These are phyloP conservation scores for Ptychoptera contaminata DNA, from an alignment of 2,888 invertebrate species.

Conservation along the genomic window DNA sequence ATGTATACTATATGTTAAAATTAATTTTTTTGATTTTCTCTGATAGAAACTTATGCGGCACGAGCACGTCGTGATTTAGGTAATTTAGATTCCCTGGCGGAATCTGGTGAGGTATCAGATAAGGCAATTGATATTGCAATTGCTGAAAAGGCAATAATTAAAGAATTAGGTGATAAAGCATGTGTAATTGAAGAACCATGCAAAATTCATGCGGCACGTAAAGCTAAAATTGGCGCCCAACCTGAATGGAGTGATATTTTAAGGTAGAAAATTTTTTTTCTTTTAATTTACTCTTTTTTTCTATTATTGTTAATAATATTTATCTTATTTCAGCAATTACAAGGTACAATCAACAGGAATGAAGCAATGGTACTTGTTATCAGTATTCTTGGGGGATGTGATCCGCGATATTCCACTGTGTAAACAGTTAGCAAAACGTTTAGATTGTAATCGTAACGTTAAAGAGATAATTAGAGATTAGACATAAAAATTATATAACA, in stretches of 20 bases:
- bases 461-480: conserved; percentile 3
- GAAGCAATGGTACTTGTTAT: conserved; percentile 69
- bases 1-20: conserved; percentile 17
- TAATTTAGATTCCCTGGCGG: conserved; percentile 14
- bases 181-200: conserved; percentile 70
- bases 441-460: conserved; percentile 33
- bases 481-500: too few relatives aligned
- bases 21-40: too few relatives aligned
- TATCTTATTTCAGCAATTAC: conserved; percentile 48
- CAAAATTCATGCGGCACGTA: conserved; percentile 28
- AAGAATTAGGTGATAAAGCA: conserved; percentile 59
- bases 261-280: conserved; percentile 37
- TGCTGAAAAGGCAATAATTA: conserved; percentile 64
- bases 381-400: conserved; percentile 74
- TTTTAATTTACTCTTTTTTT: not conserved
- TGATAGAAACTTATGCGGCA: conserved; percentile 59
- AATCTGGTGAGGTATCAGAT: conserved; percentile 29
- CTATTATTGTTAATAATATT: conserved; percentile 1
- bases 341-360: conserved; percentile 55
- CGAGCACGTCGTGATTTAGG: conserved; percentile 41
- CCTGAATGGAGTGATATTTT: conserved; percentile 64
- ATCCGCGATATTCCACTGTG: conserved; percentile 66
- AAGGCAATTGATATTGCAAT: conserved; percentile 43
- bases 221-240: conserved; percentile 21
- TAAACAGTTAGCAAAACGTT: conserved; percentile 60